Evolutionary conservation across 2,797 vertebrate genomes (phyloP).

Genomic region (Pachyuromys duprasi): DNA sequence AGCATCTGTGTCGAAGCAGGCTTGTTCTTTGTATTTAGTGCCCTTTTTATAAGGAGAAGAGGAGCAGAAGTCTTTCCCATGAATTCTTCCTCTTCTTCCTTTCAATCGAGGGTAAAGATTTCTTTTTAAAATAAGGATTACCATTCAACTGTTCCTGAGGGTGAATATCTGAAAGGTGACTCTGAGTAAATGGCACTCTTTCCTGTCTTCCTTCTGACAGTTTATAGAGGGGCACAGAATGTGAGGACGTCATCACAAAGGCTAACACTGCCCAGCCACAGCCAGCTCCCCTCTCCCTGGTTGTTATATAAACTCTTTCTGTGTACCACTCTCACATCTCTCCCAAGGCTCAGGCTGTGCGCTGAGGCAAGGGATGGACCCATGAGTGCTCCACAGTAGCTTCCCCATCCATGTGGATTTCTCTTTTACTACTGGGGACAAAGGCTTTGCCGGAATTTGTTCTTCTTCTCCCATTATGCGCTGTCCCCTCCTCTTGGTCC

Average conservation of each 20-base stretch:
- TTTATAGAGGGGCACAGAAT: neutral
- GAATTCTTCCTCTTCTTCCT: neutral
- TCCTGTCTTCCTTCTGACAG: neutral
- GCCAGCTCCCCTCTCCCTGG: no score
- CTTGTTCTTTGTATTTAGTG: neutral
- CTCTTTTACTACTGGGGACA: neutral
- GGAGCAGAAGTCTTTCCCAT: neutral
- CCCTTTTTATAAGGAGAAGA: neutral
- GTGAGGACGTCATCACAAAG: neutral
- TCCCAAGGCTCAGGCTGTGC: neutral
- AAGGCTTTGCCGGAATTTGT: neutral
- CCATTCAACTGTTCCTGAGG: neutral
- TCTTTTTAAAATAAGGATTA: neutral
- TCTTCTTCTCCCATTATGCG: neutral
- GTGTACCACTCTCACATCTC: neutral
- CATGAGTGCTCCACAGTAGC: neutral
- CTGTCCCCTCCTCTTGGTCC: neutral
- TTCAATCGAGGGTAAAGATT: neutral
- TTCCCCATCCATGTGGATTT: neutral
- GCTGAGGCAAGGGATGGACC: neutral
- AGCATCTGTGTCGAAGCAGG: neutral
- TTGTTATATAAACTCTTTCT: neutral
- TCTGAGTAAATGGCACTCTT: neutral
- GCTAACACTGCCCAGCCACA: neutral
- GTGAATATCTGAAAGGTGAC: neutral